Evolutionary conservation across 2,113 vertebrate species (phyloP).

Genomic region (Ia io): DNA sequence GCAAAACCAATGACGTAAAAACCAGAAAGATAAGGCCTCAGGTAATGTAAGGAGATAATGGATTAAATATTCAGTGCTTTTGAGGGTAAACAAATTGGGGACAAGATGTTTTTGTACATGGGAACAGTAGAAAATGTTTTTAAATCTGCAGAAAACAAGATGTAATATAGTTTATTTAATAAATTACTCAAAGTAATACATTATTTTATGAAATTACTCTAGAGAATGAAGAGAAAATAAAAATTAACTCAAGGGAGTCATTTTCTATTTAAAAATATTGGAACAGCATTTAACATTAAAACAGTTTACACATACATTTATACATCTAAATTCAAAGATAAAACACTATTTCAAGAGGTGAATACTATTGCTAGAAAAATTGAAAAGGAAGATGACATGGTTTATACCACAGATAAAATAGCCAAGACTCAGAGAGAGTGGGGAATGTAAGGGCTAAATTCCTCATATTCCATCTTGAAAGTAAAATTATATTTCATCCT

Average conservation of each 20-base stretch:
- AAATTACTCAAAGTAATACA: not conserved
- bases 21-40: not conserved
- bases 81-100: conserved; percentile 15
- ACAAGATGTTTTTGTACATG: not conserved
- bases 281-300: not conserved
- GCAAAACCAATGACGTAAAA: conserved; percentile 29
- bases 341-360: conserved; percentile 14
- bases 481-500: conserved; percentile 12
- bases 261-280: conserved; percentile 1
- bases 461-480: not conserved
- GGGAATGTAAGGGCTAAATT: not conserved
- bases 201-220: conserved; percentile 3
- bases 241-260: not conserved
- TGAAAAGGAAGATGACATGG: not conserved
- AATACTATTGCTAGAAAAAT: conserved; percentile 25
- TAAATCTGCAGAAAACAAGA: conserved; percentile 30
- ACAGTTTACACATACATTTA: not conserved
- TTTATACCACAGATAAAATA: conserved; percentile 39
- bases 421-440: not conserved
- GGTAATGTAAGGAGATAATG: not conserved
- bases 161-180: not conserved
- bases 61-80: conserved; percentile 20
- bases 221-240: not conserved
- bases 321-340: not conserved
- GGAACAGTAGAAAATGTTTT: conserved; percentile 24